These are phyloP conservation scores for Emydocephalus ijimae DNA, from an alignment of 2,113 vertebrate species.

Conservation along the genomic window DNA sequence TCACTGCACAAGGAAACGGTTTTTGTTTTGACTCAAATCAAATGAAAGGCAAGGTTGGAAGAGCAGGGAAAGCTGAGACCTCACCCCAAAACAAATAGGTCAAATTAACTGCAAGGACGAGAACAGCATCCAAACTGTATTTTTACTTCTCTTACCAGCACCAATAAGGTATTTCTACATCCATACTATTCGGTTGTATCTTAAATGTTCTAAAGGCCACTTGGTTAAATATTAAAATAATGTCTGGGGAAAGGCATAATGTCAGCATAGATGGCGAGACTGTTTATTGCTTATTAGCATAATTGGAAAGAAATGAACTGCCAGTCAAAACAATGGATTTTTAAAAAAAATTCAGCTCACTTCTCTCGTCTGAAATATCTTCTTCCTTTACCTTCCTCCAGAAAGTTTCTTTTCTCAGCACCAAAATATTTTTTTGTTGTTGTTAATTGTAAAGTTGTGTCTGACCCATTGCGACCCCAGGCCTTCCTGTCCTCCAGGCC, in stretches of 20 bases:
- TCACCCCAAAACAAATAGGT: not conserved
- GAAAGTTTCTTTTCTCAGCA: too few relatives aligned
- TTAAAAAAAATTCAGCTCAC: not conserved
- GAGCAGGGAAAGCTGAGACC: not conserved
- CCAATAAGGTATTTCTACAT: not conserved
- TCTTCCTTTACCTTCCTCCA: not conserved
- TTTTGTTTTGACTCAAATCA: not conserved
- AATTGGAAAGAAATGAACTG: not conserved
- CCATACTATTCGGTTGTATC: slow-evolving; percentile 7
- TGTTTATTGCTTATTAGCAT: not conserved
- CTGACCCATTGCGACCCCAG: too few relatives aligned
- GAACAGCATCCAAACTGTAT: slow-evolving; percentile 6
- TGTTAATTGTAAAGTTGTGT: too few relatives aligned
- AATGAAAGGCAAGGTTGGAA: not conserved
- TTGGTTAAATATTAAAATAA: slow-evolving; percentile 13
- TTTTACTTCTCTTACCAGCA: not conserved
- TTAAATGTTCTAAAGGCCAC: slow-evolving; percentile 2
- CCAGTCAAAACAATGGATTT: not conserved
- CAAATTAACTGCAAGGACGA: slow-evolving; percentile 6
- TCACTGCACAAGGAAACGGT: slow-evolving; percentile 1
- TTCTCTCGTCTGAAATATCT: not conserved
- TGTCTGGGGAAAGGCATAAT: not conserved
- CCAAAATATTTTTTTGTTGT: too few relatives aligned
- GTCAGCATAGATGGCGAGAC: not conserved
- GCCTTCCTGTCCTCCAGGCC: too few relatives aligned